phyloP scores from a whole-genome alignment of 2,113 vertebrate genomes.

The Cinclus mexicanus region DNA sequence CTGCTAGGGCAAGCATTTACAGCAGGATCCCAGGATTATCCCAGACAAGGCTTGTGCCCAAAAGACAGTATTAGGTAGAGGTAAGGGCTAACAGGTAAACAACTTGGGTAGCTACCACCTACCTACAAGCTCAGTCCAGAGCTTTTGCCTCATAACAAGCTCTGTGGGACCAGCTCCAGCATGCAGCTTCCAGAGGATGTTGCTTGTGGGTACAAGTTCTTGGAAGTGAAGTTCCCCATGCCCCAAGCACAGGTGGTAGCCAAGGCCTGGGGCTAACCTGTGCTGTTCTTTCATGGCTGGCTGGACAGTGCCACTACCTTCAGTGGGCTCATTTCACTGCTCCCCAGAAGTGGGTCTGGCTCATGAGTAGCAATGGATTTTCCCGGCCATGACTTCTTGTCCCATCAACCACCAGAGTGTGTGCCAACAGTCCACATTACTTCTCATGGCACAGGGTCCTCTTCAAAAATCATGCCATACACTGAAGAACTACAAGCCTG shows the following conservation, averaged over 20 bases:
- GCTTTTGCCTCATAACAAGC: background rate
- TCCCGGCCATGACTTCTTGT: slow-evolving; percentile 75
- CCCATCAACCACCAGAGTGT: slow-evolving; percentile 57
- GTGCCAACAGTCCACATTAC: background rate
- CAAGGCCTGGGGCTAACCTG: slow-evolving; percentile 74
- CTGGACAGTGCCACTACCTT: slow-evolving; percentile 81
- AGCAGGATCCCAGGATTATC: background rate
- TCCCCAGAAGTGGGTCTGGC: slow-evolving; percentile 67
- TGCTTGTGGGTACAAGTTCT: background rate
- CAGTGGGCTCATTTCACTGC: slow-evolving; percentile 76
- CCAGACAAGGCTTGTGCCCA: background rate
- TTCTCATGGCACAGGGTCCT: background rate
- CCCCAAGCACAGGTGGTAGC: slow-evolving; percentile 79
- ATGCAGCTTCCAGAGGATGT: background rate
- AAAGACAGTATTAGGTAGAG: background rate
- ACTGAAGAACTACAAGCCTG: background rate
- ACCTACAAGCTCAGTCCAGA: background rate
- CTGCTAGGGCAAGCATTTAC: background rate
- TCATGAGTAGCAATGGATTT: slow-evolving; percentile 74
- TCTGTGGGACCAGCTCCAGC: background rate
- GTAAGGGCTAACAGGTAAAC: background rate
- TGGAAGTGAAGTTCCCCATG: slow-evolving; percentile 74
- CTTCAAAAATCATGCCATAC: background rate
- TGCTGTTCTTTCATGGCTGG: slow-evolving; percentile 83
- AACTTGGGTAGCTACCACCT: background rate